phyloP scores from a whole-genome alignment of 2,888 invertebrate genomes.

The Plagodis dolabraria region DNA sequence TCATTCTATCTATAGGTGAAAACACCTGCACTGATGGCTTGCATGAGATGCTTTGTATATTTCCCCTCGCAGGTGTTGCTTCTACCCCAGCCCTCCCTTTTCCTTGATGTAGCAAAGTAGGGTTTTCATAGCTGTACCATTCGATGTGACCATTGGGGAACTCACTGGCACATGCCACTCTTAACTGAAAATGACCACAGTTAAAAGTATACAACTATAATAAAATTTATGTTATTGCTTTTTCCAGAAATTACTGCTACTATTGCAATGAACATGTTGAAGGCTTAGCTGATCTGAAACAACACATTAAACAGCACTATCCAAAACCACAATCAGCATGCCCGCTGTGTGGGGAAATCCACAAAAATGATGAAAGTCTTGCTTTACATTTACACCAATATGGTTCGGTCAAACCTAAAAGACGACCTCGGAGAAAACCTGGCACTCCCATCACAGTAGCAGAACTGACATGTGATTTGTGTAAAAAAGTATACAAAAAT shows the following conservation, averaged over 20 bases:
- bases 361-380: slow-evolving; percentile 59
- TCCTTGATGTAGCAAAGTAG: too few species aligned
- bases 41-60: too few species aligned
- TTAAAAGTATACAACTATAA: too few species aligned
- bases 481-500: slow-evolving; percentile 72
- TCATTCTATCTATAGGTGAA: too few species aligned
- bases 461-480: slow-evolving; percentile 69
- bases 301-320: slow-evolving; percentile 59
- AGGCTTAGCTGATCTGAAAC: slow-evolving; percentile 40
- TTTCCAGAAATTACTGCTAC: slow-evolving; percentile 58
- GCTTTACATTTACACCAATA: slow-evolving; percentile 62
- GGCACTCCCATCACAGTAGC: slow-evolving; percentile 69
- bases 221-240: too few species aligned
- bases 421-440: slow-evolving; percentile 63
- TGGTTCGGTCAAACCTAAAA: slow-evolving; percentile 52
- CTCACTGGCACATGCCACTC: too few species aligned
- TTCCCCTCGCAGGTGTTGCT: too few species aligned
- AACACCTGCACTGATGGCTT: too few species aligned
- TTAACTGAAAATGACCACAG: too few species aligned
- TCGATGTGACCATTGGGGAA: too few species aligned
- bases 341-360: slow-evolving; percentile 66
- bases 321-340: slow-evolving; percentile 58
- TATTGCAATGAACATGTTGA: slow-evolving; percentile 57
- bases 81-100: too few species aligned
- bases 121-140: too few species aligned